Base-by-base conservation (phyloP, 2,113 vertebrate genomes). In the Psettodes erumei region DNA sequence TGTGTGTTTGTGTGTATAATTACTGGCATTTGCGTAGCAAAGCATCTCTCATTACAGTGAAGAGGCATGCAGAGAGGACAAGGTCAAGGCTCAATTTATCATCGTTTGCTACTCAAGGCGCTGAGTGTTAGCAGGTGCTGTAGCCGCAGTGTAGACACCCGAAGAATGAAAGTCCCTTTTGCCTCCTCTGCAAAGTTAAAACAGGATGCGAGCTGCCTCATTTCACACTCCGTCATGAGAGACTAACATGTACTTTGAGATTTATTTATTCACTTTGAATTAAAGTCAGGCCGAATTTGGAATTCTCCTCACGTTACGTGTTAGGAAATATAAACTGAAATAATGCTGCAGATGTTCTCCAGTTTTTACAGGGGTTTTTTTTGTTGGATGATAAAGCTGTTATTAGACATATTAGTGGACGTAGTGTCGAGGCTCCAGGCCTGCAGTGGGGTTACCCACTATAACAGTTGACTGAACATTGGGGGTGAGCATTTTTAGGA, bases 71-170 rank as follows among this genome's bases (percentile, higher is more conserved):
- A 79, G 56, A 69, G 69, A 79, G 77, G 78, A 65, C 85, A 87
- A 92, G 85, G 85, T 89, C 87, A 78, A 74, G 66, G 56, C 83
- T 75, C 55, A 77, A 51, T 86, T 70, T 62, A 88, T 89, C 82
- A 86, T 78, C 37, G 21, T 75, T 75, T 65, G 75, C 58, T 38
- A 10, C 72, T 55, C 37, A 23, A 71, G 73, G 58, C 58, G 6
- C 38, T 32, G 53, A 8, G 72, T 23, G 40, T 51, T 43, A 68
- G 75, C 61, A 25, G 32, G 5, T 25, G 30, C 40, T 51, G 32
- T 11, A 28, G 61, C 25, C 1, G n/a, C 50, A 59, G 40, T 18
- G 27, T 21, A 48, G 45, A 53, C 30, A n/a, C 60, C 33, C 6
- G 2, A 21, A 77, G 58, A 60, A 56, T 77, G 32, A 78, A 72